phyloP scores from a whole-genome alignment of 2,113 vertebrate genomes.

The Vombatus ursinus region DNA sequence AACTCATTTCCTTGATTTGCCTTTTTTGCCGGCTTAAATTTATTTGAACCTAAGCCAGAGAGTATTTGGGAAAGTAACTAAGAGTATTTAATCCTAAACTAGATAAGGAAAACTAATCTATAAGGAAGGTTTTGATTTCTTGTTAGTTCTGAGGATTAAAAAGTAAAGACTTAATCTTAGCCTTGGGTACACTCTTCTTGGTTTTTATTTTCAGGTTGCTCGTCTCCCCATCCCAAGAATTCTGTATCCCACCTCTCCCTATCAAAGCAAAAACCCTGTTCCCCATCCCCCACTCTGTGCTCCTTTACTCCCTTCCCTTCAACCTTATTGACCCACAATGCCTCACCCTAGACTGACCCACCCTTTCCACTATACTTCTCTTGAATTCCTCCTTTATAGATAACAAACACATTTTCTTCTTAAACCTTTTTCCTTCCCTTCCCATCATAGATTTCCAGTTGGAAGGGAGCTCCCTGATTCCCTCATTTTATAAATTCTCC shows the following conservation, averaged over 20 bases:
- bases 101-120: background rate
- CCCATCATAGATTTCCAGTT: background rate
- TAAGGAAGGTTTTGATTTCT: background rate
- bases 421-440: background rate
- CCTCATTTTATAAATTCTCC: background rate
- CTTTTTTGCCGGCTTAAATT: background rate
- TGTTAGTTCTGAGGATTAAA: background rate
- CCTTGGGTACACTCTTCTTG: background rate
- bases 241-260: background rate
- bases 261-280: background rate
- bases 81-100: background rate
- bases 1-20: background rate
- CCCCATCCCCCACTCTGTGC: background rate
- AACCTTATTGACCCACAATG: background rate
- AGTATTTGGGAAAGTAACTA: background rate
- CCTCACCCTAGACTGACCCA: background rate
- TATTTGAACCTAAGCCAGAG: background rate
- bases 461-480: background rate
- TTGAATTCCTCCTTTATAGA: background rate
- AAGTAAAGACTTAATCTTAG: background rate
- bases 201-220: background rate
- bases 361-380: background rate
- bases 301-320: background rate
- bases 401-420: background rate
- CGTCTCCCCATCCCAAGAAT: background rate